A percentile compares a stretch with the other conserved stretches of the same genome.
Evolutionary conservation across 2,797 vertebrate genomes (phyloP).

Genomic region (Cossypha niveicapilla): DNA sequence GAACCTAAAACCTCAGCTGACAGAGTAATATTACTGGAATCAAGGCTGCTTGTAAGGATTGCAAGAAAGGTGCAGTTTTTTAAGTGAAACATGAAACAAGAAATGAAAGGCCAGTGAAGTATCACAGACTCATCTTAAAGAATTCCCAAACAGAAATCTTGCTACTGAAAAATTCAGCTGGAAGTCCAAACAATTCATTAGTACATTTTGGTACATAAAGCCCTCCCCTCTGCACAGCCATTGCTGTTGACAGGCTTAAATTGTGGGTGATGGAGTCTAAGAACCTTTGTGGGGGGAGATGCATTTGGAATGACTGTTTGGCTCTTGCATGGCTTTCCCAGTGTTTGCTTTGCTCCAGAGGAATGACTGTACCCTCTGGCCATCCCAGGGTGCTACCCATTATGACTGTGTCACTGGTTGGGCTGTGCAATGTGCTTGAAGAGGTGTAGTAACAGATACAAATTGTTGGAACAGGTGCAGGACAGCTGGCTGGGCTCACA

Average conservation of each 20-base stretch:
- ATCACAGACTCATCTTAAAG: background rate
- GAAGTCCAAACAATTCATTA: background rate
- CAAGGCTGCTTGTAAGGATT: background rate
- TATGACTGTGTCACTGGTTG: rapidly evolving
- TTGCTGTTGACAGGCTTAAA: background rate
- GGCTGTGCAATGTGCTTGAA: background rate
- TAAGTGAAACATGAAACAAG: background rate
- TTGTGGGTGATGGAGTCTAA: background rate
- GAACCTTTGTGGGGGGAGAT: background rate
- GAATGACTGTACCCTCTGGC: background rate
- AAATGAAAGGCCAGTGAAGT: background rate
- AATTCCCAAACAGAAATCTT: background rate
- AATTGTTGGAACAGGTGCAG: background rate
- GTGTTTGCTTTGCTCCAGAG: background rate
- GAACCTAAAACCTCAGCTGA: background rate
- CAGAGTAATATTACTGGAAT: background rate
- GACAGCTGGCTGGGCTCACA: background rate
- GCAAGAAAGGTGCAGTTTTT: background rate
- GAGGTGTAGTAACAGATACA: background rate
- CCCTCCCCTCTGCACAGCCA: background rate
- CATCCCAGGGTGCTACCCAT: background rate
- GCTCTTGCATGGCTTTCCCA: background rate
- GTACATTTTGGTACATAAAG: background rate
- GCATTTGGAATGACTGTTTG: background rate
- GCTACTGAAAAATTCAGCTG: background rate